Evolutionary conservation across 2,113 vertebrate genomes (phyloP).

Genomic region (Bos javanicus): DNA sequence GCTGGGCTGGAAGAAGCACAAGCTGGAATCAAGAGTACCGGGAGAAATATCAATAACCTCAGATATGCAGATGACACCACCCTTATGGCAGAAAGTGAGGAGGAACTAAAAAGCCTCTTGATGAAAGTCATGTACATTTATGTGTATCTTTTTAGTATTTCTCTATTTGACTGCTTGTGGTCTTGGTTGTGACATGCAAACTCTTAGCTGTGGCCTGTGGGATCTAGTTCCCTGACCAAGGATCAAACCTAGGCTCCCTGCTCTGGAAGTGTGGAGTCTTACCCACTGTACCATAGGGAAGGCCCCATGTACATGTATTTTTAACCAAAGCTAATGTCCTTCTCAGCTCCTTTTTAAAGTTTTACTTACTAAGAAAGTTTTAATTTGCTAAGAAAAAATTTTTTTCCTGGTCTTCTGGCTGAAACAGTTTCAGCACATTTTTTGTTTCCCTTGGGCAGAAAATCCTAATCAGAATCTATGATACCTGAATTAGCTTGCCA

Average conservation of each 20-base stretch:
- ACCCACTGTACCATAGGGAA: neutral
- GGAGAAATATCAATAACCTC: too few species aligned
- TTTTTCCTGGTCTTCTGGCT: neutral
- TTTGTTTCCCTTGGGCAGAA: slow-evolving; percentile 5
- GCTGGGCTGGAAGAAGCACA: too few species aligned
- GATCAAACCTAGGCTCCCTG: neutral
- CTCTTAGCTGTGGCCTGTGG: neutral
- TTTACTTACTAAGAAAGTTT: neutral
- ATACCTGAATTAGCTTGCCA: neutral
- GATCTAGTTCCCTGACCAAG: neutral
- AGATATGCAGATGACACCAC: too few species aligned
- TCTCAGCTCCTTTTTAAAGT: neutral
- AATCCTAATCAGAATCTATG: neutral
- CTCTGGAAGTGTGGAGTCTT: neutral
- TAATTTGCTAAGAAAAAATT: neutral
- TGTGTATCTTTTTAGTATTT: neutral
- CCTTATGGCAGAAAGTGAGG: too few species aligned
- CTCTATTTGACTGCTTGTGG: neutral
- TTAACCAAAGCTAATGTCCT: neutral
- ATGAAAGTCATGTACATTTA: neutral
- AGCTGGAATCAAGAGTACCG: too few species aligned
- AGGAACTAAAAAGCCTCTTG: too few species aligned
- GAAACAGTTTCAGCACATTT: neutral
- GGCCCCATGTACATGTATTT: neutral
- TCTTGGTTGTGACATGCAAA: neutral